A percentile compares a stretch with the other conserved stretches of the same genome.
These are phyloP conservation scores for Thera britannica DNA, from an alignment of 2,888 invertebrate species.

Conservation along the genomic window DNA sequence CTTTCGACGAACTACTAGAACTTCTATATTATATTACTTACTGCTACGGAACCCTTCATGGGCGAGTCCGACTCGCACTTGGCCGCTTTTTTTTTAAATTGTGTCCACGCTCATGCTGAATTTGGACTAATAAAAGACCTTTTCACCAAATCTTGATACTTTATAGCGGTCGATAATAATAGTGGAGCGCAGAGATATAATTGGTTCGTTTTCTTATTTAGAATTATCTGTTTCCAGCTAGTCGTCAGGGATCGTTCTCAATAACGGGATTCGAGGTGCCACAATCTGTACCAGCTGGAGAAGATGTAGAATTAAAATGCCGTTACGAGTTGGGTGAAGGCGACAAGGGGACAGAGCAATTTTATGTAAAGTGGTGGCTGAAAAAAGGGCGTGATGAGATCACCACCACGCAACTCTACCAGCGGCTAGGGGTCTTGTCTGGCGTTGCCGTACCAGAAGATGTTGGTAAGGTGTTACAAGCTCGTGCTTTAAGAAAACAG, in stretches of 20 bases:
- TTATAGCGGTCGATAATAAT: no score
- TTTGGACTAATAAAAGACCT: no score
- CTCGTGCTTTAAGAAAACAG: no score
- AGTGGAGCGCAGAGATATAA: no score
- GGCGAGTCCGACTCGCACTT: no score
- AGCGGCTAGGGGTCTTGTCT: conserved; percentile 53
- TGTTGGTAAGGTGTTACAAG: conserved; percentile 49
- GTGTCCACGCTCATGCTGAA: no score
- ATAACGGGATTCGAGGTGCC: conserved; percentile 71
- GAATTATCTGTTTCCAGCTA: conserved; percentile 53
- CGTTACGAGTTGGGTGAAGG: conserved; percentile 46
- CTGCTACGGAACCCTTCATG: no score
- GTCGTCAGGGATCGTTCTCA: conserved; percentile 54
- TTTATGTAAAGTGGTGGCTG: conserved; percentile 75
- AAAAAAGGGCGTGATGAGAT: conserved; percentile 52
- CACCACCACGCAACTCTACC: conserved; percentile 57
- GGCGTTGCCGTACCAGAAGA: conserved; percentile 48
- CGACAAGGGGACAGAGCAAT: conserved; percentile 44
- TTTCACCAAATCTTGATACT: no score
- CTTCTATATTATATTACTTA: no score
- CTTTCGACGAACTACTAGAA: no score
- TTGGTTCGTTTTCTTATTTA: no score
- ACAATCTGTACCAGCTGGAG: conserved; percentile 53
- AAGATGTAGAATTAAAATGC: conserved; percentile 61
- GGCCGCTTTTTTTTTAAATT: no score